Percentiles rank a stretch among this genome's conserved stretches.
phyloP scores from a whole-genome alignment of 1,140 invertebrate genomes.

The Adoxophyes honmai region DNA sequence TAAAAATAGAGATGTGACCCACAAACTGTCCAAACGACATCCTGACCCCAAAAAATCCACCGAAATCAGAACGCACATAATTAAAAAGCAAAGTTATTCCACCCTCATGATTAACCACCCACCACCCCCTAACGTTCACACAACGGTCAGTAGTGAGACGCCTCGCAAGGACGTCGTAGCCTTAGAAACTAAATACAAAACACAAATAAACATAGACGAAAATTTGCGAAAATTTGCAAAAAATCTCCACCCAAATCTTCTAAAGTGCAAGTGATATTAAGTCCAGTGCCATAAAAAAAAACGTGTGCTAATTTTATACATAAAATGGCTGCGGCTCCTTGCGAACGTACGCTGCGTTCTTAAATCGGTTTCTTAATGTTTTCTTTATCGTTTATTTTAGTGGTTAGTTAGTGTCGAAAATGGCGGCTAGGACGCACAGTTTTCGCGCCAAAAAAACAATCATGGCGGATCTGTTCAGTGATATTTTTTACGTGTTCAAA shows the following conservation, averaged over 20 bases:
- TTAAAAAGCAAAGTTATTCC: slow-evolving; percentile 72
- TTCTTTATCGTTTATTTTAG: background rate
- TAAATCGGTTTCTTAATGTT: slow-evolving; percentile 18
- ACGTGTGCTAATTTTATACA: background rate
- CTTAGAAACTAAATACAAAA: slow-evolving; percentile 69
- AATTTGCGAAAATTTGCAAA: slow-evolving; percentile 1
- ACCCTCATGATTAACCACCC: slow-evolving; percentile 58
- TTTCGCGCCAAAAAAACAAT: slow-evolving; percentile 70
- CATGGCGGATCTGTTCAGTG: slow-evolving; percentile 47
- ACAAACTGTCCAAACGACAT: slow-evolving; percentile 20
- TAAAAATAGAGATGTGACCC: slow-evolving; percentile 14
- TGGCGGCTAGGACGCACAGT: slow-evolving; percentile 42
- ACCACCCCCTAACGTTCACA: slow-evolving; percentile 50
- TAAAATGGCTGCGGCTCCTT: background rate
- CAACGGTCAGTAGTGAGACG: slow-evolving; percentile 61
- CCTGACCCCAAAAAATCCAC: slow-evolving; percentile 42
- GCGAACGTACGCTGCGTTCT: background rate
- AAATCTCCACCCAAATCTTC: background rate
- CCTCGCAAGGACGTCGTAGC: slow-evolving; percentile 56
- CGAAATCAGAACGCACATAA: slow-evolving; percentile 60
- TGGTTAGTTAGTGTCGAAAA: slow-evolving; percentile 31
- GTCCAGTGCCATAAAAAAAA: no score
- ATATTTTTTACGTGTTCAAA: slow-evolving; percentile 64
- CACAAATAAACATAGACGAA: slow-evolving; percentile 63
- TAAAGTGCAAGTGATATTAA: background rate